Evolutionary conservation across 2,113 vertebrate species (phyloP).

Genomic region (Bubalus kerabau): DNA sequence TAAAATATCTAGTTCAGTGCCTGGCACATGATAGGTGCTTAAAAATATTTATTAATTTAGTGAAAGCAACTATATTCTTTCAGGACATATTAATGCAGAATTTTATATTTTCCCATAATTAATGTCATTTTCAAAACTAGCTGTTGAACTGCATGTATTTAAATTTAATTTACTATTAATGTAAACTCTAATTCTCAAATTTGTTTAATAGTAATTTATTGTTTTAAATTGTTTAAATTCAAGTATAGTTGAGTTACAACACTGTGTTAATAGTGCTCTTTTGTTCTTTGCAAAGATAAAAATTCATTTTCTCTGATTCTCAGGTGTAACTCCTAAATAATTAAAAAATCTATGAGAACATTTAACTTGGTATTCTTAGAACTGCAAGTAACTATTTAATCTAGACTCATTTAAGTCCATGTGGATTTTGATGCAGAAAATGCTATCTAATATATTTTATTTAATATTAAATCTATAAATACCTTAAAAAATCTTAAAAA

Average conservation of each 20-base stretch:
- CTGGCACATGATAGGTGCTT: not conserved
- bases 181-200: constrained; percentile 66
- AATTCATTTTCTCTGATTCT: constrained; percentile 59
- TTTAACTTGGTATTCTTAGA: constrained; percentile 30
- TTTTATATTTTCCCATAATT: not conserved
- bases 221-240: not conserved
- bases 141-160: constrained; percentile 20
- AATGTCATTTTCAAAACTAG: constrained; percentile 18
- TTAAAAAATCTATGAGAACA: constrained; percentile 51
- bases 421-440: constrained; percentile 57
- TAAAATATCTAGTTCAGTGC: not conserved
- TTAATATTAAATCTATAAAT: constrained; percentile 45
- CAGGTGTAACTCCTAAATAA: constrained; percentile 57
- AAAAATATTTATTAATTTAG: constrained; percentile 32
- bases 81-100: not conserved
- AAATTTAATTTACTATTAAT: constrained; percentile 47
- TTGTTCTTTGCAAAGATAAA: constrained; percentile 41
- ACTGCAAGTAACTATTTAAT: constrained; percentile 57
- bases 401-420: constrained; percentile 49
- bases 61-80: constrained; percentile 4
- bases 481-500: constrained; percentile 33
- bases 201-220: constrained; percentile 54
- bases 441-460: constrained; percentile 53
- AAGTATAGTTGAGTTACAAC: not conserved
- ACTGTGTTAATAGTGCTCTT: not conserved